Conservation (phyloP, 2,113 vertebrate genomes). For the Piprites chloris region DNA sequence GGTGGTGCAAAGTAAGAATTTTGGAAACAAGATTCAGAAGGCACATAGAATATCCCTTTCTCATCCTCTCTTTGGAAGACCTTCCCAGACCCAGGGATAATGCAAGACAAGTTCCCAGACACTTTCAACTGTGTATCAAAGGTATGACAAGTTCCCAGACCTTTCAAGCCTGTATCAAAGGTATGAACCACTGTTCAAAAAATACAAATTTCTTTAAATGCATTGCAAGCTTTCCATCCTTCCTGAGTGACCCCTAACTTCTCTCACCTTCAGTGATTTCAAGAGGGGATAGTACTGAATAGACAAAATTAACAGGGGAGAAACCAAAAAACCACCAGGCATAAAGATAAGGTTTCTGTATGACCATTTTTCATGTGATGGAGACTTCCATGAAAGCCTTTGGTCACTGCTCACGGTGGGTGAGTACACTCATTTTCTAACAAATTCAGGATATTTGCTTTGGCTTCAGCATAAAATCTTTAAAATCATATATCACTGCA, state of each 20-base stretch:
- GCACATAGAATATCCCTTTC: background rate
- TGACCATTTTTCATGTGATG: background rate
- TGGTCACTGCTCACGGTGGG: background rate
- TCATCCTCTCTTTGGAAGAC: background rate
- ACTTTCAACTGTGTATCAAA: background rate
- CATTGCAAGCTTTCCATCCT: background rate
- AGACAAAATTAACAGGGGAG: background rate
- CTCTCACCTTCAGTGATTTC: background rate
- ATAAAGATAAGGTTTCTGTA: background rate
- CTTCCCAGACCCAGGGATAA: background rate
- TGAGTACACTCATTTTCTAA: background rate
- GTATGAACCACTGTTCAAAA: background rate
- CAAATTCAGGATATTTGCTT: background rate
- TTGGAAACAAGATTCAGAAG: background rate
- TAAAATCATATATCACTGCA: background rate
- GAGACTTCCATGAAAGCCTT: background rate
- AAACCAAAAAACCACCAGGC: background rate
- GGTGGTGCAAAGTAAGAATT: background rate
- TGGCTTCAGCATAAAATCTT: background rate
- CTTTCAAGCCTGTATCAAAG: background rate
- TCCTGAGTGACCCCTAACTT: fast-evolving
- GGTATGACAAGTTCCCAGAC: background rate
- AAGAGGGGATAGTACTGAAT: fast-evolving
- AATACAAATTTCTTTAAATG: fast-evolving
- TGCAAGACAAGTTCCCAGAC: background rate